phyloP scores from a whole-genome alignment of 1,140 invertebrate species.

The Nephila pilipes region DNA sequence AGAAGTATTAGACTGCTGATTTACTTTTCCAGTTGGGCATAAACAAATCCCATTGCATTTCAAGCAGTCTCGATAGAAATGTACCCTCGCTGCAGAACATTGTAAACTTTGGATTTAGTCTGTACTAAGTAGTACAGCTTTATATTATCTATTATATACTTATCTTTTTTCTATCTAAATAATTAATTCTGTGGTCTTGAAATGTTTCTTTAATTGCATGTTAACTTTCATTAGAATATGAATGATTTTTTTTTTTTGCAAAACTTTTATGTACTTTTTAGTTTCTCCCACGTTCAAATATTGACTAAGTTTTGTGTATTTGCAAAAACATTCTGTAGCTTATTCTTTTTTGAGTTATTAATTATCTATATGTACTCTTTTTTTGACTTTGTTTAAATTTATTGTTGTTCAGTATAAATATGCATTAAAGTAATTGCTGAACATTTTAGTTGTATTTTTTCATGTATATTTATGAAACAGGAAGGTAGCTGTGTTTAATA shows the following conservation, averaged over 20 bases:
- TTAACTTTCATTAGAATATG: constrained; percentile 58
- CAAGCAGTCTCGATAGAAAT: constrained; percentile 62
- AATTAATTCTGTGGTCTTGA: constrained; percentile 61
- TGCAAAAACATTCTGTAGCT: constrained; percentile 59
- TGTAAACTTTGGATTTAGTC: constrained; percentile 46
- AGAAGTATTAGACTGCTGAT: constrained; percentile 70
- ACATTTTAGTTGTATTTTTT: constrained; percentile 44
- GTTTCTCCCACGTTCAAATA: constrained; percentile 29
- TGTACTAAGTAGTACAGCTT: constrained; percentile 68
- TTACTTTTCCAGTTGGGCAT: constrained; percentile 42
- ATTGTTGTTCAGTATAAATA: constrained; percentile 67
- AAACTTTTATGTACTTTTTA: constrained; percentile 50
- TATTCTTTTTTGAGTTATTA: constrained; percentile 4
- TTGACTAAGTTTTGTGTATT: constrained; percentile 49
- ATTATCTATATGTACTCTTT: constrained; percentile 44
- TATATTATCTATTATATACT: constrained; percentile 56
- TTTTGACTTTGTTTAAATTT: constrained; percentile 63
- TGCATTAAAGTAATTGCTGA: constrained; percentile 52
- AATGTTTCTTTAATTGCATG: constrained; percentile 57
- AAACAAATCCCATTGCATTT: constrained; percentile 61
- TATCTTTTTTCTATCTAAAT: constrained; percentile 44
- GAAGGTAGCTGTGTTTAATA: constrained; percentile 32
- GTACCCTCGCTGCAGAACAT: constrained; percentile 55
- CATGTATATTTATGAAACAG: constrained; percentile 59
- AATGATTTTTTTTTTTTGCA: constrained; percentile 51